Base-by-base conservation (phyloP, 2,797 vertebrate species). In the Hylomyscus alleni region DNA sequence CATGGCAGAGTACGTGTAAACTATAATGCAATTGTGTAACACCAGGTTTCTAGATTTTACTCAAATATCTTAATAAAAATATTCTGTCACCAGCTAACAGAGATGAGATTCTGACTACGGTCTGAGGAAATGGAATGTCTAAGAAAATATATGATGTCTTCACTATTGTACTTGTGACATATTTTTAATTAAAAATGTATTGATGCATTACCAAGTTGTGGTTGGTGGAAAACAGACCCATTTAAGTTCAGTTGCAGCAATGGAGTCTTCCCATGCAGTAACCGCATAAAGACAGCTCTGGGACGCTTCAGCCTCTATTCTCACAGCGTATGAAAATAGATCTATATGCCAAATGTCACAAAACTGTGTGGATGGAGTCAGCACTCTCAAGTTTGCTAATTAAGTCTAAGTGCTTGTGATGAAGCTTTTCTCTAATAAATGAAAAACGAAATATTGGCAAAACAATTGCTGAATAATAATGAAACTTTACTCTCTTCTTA, bases 111-210 rank as follows among this genome's bases (percentile, higher is more conserved):
- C 98, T 98, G 98, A 98, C 98, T 97, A 87, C 96, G 97, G 98
- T 97, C 89, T 78, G 96, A 98, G 90, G 89, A 97, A 98, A 97
- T 0, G 0, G 96, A 95, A 97, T 97, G 96, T 97, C 98, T 98
- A 89, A 91, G 97, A 98, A 98, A 98, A 98, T 97, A 98, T 98
- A 98, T 98, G 97, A 96, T 97, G 80, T 89, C 94, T 98, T 93
- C 91, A 95, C 98, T 94, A 97, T 98, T 98, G 98, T 98, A 97
- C 98, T 98, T 98, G 98, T 98, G 98, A 98, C 24, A 98, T 62
- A 96, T 91, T 98, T 98, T 98, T 98, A 99, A 99, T 98, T 99
- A 98, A 98, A 99, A 98, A 98, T 50, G 96, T 98, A 98, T 98
- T 98, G 98, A 98, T 98, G 98, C 98, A 97, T 98, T 98, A 98